Percentiles rank a stretch among this genome's conserved stretches.
Conservation (phyloP, 92 coral and sea anemone genomes). For the Porites divaricata region DNA sequence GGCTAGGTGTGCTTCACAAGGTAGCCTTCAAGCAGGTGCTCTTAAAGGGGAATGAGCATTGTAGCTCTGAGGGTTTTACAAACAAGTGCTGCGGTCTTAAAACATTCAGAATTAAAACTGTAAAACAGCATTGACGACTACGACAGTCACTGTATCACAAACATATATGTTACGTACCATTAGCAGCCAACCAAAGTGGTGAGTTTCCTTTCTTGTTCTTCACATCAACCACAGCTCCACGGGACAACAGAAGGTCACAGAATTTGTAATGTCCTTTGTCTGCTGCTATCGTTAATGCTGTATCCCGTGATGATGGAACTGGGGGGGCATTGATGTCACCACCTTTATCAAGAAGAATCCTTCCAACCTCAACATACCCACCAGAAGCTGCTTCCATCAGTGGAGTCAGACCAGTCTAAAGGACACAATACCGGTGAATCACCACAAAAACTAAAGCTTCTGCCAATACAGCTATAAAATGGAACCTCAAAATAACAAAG, state of each 20-base stretch:
- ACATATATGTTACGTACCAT: constrained; percentile 62
- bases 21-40: too few species aligned
- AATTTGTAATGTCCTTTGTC: constrained; percentile 99
- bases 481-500: too few species aligned
- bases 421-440: not conserved
- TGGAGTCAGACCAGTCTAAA: constrained; percentile 96
- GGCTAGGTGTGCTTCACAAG: too few species aligned
- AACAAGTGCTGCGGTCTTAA: too few species aligned
- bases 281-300: constrained; percentile 97
- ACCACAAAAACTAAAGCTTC: not conserved
- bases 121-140: too few species aligned
- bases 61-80: too few species aligned
- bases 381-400: constrained; percentile 99
- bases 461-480: too few species aligned
- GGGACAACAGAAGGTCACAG: constrained; percentile 93
- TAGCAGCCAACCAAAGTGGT: constrained; percentile 96
- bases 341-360: constrained; percentile 95
- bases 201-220: constrained; percentile 99
- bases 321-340: constrained; percentile 99
- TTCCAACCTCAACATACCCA: constrained; percentile 97
- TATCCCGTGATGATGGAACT: constrained; percentile 97
- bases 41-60: too few species aligned
- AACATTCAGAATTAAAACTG: too few species aligned
- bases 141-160: not conserved
- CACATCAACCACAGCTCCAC: constrained; percentile 98